Evolutionary conservation across 2,113 vertebrate genomes (phyloP).

Genomic region (Halcyon senegalensis): DNA sequence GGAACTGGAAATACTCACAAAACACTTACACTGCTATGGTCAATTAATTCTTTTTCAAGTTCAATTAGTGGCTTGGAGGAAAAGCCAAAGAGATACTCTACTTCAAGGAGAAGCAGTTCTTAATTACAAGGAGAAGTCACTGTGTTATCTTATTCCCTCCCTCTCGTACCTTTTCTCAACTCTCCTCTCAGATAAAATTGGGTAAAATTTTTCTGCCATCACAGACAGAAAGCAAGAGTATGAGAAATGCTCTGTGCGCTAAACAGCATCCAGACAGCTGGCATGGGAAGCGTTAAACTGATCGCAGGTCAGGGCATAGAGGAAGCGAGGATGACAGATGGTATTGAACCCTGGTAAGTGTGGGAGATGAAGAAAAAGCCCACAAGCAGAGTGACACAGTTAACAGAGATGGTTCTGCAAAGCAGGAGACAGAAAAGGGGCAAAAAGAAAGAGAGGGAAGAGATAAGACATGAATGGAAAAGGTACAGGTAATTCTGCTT

Average conservation of each 20-base stretch:
- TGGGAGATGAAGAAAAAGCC: neutral
- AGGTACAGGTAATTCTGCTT: neutral
- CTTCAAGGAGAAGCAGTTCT: neutral
- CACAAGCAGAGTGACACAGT: neutral
- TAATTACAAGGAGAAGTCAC: neutral
- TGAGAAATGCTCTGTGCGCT: neutral
- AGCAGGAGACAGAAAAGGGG: neutral
- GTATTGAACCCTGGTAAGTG: neutral
- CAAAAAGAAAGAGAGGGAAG: neutral
- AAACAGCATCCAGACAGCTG: neutral
- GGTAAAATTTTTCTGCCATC: neutral
- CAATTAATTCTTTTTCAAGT: neutral
- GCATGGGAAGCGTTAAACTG: neutral
- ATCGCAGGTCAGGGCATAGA: neutral
- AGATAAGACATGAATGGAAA: neutral
- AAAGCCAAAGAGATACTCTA: neutral
- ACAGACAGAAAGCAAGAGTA: neutral
- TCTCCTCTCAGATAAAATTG: neutral
- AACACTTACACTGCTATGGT: neutral
- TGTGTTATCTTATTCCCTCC: neutral
- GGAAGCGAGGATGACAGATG: neutral
- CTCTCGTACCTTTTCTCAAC: neutral
- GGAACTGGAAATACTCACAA: neutral
- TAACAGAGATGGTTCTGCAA: neutral
- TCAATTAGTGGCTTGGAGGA: neutral